Evolutionary conservation across 2,797 vertebrate genomes (phyloP), one percentile per base, ranked within the genome.

Genomic region (Sebastes oblongus): DNA sequence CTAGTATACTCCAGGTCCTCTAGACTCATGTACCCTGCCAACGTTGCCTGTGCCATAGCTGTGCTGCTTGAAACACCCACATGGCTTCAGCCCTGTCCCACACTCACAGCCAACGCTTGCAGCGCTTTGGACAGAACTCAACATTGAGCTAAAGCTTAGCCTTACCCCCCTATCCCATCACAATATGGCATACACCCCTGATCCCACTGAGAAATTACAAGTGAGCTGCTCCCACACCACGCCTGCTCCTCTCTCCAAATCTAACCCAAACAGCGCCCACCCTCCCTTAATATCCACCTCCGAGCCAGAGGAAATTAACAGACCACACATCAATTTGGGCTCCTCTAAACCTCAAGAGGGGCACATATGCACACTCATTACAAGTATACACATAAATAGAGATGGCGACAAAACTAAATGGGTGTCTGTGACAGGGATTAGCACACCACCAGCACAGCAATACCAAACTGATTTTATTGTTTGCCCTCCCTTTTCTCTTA

Each of bases 251-350:
- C 72, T 82, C 68, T 70, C 78, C 32, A 80, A 87, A 92, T 84
- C 80, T 83, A 91, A 90, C 86, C 87, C 91, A 95, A 95, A 95
- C 90, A 94, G 87, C 70, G 4, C 75, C 75, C 72, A 66, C 75
- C 72, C 73, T 72, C 75, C 69, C 29, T 70, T 82, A 30, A 89
- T 86, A 84, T 87, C 86, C 83, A 80, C 81, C 76, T 88, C 81
- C 1, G 14, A 77, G 84, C 80, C 74, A 88, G 67, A 90, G 91
- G 93, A 93, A 91, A 91, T 94, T 74, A 94, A 87, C 78, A 91
- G 92, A 92, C 92, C 91, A 93, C 94, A 92, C 90, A 89, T 75
- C 27, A 83, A 82, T 86, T 58, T 77, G 32, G 77, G 75, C 77
- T 58, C 34, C 78, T 89, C 81, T 76, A 83, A 90, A 86, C 78